Conservation (phyloP, 2,888 invertebrate genomes). For the Tortrix viridana region DNA sequence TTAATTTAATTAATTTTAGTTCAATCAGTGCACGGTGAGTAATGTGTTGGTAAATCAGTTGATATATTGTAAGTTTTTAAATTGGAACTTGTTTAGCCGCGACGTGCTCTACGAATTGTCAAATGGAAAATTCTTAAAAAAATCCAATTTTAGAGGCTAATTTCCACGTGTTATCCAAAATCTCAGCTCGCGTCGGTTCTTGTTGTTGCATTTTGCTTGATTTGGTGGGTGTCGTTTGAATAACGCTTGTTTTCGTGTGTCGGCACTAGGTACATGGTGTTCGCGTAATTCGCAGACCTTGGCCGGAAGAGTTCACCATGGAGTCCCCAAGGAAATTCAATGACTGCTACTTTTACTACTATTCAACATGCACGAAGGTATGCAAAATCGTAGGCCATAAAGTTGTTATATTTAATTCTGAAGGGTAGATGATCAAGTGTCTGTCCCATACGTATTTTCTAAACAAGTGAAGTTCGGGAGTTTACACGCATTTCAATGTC, state of each 20-base stretch:
- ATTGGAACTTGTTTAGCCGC: constrained; percentile 68
- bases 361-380: constrained; percentile 94
- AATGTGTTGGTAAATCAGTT: constrained; percentile 49
- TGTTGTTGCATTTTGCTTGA: constrained; percentile 49
- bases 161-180: constrained; percentile 54
- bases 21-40: constrained; percentile 73
- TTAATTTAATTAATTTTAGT: constrained; percentile 77
- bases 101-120: constrained; percentile 74
- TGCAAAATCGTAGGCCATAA: constrained; percentile 47
- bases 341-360: constrained; percentile 95
- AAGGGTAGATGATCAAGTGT: constrained; percentile 33
- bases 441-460: constrained; percentile 36
- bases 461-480: constrained; percentile 30
- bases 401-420: constrained; percentile 37
- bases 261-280: constrained; percentile 52
- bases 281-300: constrained; percentile 60
- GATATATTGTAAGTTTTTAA: constrained; percentile 57
- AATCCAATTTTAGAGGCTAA: constrained; percentile 53
- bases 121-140: constrained; percentile 71
- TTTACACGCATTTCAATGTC: constrained; percentile 9
- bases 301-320: constrained; percentile 78
- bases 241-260: constrained; percentile 46
- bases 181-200: constrained; percentile 41
- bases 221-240: constrained; percentile 36
- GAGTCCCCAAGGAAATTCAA: constrained; percentile 90